phyloP scores from a whole-genome alignment of 2,888 invertebrate genomes.

The Ectemnius lituratus region DNA sequence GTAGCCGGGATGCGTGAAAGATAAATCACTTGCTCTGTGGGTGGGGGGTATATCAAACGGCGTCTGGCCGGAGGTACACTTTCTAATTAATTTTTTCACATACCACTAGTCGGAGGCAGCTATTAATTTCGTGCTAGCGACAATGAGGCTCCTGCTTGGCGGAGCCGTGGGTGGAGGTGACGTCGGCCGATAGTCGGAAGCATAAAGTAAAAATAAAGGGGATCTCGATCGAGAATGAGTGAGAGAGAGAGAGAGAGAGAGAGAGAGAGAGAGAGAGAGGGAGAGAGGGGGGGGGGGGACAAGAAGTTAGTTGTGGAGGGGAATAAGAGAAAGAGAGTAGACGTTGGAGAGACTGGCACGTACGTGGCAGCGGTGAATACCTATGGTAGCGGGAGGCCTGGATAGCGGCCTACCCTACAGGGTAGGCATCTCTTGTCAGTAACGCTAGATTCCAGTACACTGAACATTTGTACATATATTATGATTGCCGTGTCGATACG shows the following conservation, averaged over 20 bases:
- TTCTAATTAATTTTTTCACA: conserved; percentile 8
- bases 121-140: conserved; percentile 14
- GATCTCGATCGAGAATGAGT: conserved; percentile 34
- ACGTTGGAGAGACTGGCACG: no score
- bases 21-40: background rate
- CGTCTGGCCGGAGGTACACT: background rate
- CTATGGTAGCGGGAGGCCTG: conserved; percentile 52
- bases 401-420: conserved; percentile 44
- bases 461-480: conserved; percentile 71
- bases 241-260: no score
- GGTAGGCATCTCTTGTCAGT: conserved; percentile 67
- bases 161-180: conserved; percentile 25
- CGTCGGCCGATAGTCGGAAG: conserved; percentile 19
- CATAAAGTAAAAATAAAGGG: conserved; percentile 15
- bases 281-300: no score
- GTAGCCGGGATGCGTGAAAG: conserved; percentile 1
- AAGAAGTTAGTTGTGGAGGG: no score
- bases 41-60: background rate
- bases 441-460: conserved; percentile 68
- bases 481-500: conserved; percentile 70
- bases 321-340: no score
- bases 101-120: background rate
- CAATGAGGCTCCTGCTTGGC: background rate
- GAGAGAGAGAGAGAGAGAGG: no score
- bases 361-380: conserved; percentile 26